A percentile compares a stretch with the other conserved stretches of the same genome.
These are phyloP conservation scores for Tenthredo mesomela DNA, from an alignment of 2,888 invertebrate genomes.

Conservation along the genomic window DNA sequence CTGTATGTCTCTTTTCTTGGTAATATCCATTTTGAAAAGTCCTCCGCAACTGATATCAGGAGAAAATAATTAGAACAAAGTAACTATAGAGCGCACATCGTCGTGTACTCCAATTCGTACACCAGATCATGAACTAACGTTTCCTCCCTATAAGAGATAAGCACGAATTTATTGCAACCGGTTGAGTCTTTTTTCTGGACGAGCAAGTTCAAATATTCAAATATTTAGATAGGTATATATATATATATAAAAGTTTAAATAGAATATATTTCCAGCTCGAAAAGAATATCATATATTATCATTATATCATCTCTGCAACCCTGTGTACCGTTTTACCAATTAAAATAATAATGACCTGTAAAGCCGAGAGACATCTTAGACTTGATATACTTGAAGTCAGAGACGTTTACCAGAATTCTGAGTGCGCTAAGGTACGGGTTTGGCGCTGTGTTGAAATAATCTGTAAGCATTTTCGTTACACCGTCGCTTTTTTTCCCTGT, in stretches of 20 bases:
- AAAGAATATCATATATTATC: not conserved
- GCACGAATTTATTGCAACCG: not conserved
- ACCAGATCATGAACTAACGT: not conserved
- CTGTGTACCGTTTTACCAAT: conserved; percentile 53
- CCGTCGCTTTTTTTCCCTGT: conserved; percentile 80
- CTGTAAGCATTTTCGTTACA: conserved; percentile 78
- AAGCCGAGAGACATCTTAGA: conserved; percentile 82
- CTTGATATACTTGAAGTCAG: conserved; percentile 83
- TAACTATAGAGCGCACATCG: not conserved
- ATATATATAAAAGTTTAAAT: too few relatives aligned
- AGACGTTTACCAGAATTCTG: conserved; percentile 82
- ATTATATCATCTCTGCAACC: not conserved
- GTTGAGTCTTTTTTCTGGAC: not conserved
- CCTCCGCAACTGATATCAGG: conserved; percentile 73
- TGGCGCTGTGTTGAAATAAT: conserved; percentile 78
- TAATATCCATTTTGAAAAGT: conserved; percentile 74
- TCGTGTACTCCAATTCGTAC: not conserved
- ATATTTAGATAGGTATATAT: too few relatives aligned
- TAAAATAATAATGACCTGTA: conserved; percentile 71
- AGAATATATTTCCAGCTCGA: not conserved
- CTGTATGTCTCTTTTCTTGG: conserved; percentile 75
- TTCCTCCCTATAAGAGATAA: conserved; percentile 6
- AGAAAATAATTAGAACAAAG: conserved; percentile 7
- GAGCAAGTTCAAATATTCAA: too few relatives aligned
- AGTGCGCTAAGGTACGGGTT: conserved; percentile 83